Percentiles rank a stretch among this genome's conserved stretches.
These are phyloP conservation scores for Proisotoma minuta DNA, from an alignment of 2,888 invertebrate genomes.

Conservation along the genomic window DNA sequence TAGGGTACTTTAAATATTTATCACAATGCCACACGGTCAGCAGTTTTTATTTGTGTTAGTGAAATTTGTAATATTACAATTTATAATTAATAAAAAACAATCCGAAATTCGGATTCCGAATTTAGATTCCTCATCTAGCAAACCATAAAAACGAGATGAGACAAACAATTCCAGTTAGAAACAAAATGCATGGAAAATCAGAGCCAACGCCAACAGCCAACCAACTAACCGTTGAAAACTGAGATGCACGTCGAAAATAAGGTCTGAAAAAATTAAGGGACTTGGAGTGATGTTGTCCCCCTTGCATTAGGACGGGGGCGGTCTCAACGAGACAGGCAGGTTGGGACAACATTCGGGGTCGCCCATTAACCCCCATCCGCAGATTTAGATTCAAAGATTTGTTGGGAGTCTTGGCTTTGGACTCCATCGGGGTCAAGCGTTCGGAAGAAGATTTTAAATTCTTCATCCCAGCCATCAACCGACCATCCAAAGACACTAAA, in stretches of 20 bases:
- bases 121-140: no score
- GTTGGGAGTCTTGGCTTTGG: background rate
- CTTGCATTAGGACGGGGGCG: conserved; percentile 21
- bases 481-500: conserved; percentile 1
- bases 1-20: background rate
- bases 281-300: conserved; percentile 7
- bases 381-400: background rate
- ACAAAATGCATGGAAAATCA: background rate
- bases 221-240: conserved; percentile 39
- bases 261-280: conserved; percentile 37
- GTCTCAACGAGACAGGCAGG: conserved; percentile 35
- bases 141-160: no score
- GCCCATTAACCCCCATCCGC: background rate
- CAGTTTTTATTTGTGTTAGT: no score
- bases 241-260: conserved; percentile 40
- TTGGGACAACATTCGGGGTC: conserved; percentile 34
- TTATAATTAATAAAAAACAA: no score
- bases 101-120: no score
- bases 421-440: background rate
- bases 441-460: conserved; percentile 18
- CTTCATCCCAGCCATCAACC: conserved; percentile 10
- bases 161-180: background rate
- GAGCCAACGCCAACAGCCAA: background rate
- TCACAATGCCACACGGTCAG: no score
- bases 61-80: conserved; percentile 17